phyloP scores from a whole-genome alignment of 2,113 vertebrate species.

The Clarias magur region DNA sequence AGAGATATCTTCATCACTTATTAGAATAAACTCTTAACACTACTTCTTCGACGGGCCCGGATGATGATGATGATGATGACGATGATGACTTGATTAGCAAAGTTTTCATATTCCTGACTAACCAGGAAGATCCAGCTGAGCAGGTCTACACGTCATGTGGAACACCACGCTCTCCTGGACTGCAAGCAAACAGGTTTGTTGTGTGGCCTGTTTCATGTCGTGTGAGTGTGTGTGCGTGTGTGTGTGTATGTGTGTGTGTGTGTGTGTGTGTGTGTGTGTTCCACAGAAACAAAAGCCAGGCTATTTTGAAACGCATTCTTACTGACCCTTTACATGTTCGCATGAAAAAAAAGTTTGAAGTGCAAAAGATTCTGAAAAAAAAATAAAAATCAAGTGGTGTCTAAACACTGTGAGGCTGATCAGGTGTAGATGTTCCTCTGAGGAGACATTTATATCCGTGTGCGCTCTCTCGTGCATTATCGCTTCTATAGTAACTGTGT shows the following conservation, averaged over 20 bases:
- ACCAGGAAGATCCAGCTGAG: conserved; percentile 30
- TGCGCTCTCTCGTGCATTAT: too few species aligned
- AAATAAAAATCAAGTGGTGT: too few species aligned
- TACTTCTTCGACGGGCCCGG: too few species aligned
- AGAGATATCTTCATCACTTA: neutral
- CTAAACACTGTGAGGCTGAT: too few species aligned
- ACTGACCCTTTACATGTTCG: neutral
- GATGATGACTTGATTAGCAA: neutral
- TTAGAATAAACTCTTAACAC: neutral
- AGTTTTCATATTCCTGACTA: neutral
- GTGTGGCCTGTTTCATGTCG: neutral
- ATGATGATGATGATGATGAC: too few species aligned
- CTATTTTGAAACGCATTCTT: neutral
- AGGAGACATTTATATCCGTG: too few species aligned
- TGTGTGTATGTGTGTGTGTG: neutral
- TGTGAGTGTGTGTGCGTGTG: neutral
- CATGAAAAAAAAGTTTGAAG: too few species aligned
- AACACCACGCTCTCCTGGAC: neutral
- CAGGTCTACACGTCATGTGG: conserved; percentile 1
- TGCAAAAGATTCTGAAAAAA: neutral
- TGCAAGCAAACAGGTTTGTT: neutral
- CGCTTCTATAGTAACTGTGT: too few species aligned
- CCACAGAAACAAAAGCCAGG: too few species aligned
- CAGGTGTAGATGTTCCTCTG: too few species aligned
- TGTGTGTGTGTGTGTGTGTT: too few species aligned